phyloP scores from a whole-genome alignment of 2,113 vertebrate genomes.

The Psittacus erithacus region DNA sequence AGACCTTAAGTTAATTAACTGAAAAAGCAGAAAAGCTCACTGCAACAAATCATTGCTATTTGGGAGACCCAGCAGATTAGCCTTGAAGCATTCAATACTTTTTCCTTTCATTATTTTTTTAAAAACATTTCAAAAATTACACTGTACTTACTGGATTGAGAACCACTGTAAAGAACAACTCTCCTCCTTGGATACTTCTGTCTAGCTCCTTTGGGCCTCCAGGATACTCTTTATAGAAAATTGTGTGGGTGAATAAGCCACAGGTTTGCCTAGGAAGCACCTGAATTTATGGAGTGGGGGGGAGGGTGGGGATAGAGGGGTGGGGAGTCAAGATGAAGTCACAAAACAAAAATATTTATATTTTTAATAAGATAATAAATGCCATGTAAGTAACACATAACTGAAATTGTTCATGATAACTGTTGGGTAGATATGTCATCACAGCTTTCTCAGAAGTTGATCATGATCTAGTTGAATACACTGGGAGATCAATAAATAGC shows the following conservation, averaged over 20 bases:
- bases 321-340: not conserved
- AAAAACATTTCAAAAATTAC: not conserved
- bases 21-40: not conserved
- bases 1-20: not conserved
- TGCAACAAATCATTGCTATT: not conserved
- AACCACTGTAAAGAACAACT: conserved; percentile 94
- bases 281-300: conserved; percentile 61
- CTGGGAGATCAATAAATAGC: not conserved
- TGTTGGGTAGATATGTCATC: not conserved
- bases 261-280: conserved; percentile 97
- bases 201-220: conserved; percentile 95
- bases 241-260: conserved; percentile 96
- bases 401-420: not conserved
- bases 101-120: not conserved
- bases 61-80: not conserved
- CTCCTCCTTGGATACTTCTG: conserved; percentile 94
- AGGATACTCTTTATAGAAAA: conserved; percentile 98
- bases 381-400: not conserved
- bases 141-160: conserved; percentile 92
- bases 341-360: not conserved
- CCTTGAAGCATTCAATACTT: not conserved
- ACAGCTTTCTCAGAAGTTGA: not conserved
- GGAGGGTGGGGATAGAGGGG: too few relatives aligned
- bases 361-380: not conserved
- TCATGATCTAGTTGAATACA: not conserved